Percentiles rank a stretch among this genome's conserved stretches.
These are phyloP conservation scores for Zaprionus obscuricornis DNA, from an alignment of 2,888 invertebrate species.

Conservation along the genomic window DNA sequence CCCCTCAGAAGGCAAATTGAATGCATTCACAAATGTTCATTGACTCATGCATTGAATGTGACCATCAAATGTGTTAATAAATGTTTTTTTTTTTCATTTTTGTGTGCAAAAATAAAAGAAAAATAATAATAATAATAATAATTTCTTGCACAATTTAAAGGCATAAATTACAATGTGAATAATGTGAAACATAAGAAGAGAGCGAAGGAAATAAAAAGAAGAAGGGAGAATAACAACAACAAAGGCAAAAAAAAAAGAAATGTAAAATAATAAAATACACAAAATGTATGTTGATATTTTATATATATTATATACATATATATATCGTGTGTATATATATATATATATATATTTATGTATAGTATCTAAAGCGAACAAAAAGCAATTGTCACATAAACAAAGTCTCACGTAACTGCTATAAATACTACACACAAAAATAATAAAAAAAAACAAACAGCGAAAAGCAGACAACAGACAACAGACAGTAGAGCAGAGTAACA, in stretches of 20 bases:
- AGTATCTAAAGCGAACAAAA: conserved; percentile 56
- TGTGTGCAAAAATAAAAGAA: too few relatives aligned
- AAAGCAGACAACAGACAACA: background rate
- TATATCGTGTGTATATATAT: conserved; percentile 12
- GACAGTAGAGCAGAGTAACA: background rate
- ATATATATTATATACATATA: conserved; percentile 22
- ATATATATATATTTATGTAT: conserved; percentile 20
- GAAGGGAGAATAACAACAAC: conserved; percentile 7
- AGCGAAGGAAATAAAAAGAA: conserved; percentile 1
- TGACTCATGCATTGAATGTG: conserved; percentile 42
- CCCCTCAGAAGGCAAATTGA: conserved; percentile 1
- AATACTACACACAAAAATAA: conserved; percentile 52
- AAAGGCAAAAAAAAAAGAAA: conserved; percentile 10
- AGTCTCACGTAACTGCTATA: conserved; percentile 78
- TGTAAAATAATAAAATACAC: conserved; percentile 45
- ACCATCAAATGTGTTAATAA: conserved; percentile 43
- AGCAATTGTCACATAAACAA: conserved; percentile 77
- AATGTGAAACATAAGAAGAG: conserved; percentile 56
- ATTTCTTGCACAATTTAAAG: conserved; percentile 70
- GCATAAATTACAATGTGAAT: conserved; percentile 64
- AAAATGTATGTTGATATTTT: conserved; percentile 30
- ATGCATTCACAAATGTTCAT: conserved; percentile 4
- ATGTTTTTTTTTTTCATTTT: too few relatives aligned
- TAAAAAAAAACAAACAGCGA: conserved; percentile 17
- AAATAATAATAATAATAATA: too few relatives aligned